Evolutionary conservation across 2,113 vertebrate genomes (phyloP).

Genomic region (Channa maculata): DNA sequence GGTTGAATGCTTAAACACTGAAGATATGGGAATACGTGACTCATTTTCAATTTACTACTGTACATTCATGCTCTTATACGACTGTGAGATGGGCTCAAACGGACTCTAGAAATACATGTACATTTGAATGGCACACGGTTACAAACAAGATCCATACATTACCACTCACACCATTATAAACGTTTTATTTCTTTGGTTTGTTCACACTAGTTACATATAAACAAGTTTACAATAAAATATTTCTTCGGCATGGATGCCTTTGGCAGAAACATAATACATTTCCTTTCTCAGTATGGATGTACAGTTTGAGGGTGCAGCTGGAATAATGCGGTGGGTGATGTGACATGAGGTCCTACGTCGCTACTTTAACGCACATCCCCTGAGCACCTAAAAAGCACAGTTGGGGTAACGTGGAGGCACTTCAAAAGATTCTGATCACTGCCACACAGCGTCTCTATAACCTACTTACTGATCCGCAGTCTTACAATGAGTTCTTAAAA

Average conservation of each 20-base stretch:
- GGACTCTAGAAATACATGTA: no score
- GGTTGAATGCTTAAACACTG: neutral
- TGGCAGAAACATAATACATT: slow-evolving; percentile 41
- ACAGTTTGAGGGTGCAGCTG: neutral
- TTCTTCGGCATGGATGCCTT: slow-evolving; percentile 51
- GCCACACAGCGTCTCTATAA: neutral
- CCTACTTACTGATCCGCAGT: slow-evolving; percentile 4
- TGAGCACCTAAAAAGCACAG: slow-evolving; percentile 18
- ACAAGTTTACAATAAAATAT: slow-evolving; percentile 52
- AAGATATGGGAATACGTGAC: neutral
- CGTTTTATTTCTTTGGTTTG: slow-evolving; percentile 74
- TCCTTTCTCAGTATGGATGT: slow-evolving; percentile 5
- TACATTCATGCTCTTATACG: neutral
- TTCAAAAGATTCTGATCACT: slow-evolving; percentile 8
- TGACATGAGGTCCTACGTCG: neutral
- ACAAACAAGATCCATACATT: slow-evolving; percentile 10
- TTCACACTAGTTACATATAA: slow-evolving; percentile 73
- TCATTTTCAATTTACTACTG: no score
- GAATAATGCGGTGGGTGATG: slow-evolving; percentile 8
- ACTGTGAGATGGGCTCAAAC: neutral
- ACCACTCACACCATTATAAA: slow-evolving; percentile 30
- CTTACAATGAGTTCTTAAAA: neutral
- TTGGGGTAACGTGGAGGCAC: neutral
- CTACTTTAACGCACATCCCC: slow-evolving; percentile 18
- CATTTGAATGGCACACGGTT: neutral